Conservation (phyloP, 2,113 vertebrate species). For the Scalopus aquaticus region DNA sequence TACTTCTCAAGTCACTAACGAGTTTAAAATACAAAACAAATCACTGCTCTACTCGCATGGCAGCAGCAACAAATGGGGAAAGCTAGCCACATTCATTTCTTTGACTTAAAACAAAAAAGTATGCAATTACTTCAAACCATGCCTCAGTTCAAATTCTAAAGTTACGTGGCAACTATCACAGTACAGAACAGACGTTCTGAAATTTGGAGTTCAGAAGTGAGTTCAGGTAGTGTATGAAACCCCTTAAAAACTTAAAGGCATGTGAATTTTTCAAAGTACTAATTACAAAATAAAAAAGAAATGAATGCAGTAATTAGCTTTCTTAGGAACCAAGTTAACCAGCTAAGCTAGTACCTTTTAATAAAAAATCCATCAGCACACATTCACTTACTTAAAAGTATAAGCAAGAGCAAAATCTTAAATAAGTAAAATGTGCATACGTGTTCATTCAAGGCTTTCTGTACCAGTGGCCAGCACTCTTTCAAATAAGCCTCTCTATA, state of each 20-base stretch:
- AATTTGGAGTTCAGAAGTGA: background rate
- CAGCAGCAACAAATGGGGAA: background rate
- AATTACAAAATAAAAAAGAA: background rate
- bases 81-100: background rate
- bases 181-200: background rate
- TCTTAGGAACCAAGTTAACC: background rate
- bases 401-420: background rate
- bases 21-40: conserved; percentile 14
- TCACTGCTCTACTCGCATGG: background rate
- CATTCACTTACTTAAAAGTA: conserved; percentile 12
- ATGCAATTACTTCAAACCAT: background rate
- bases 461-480: conserved; percentile 97
- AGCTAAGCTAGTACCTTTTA: background rate
- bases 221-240: background rate
- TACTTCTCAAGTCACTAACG: background rate
- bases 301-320: background rate
- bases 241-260: background rate
- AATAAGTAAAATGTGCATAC: conserved; percentile 82
- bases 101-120: background rate
- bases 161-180: background rate
- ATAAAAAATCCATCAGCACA: background rate
- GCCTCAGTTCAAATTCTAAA: background rate
- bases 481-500: conserved; percentile 96
- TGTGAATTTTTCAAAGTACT: background rate
- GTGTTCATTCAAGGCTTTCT: conserved; percentile 91